Evolutionary conservation across 1,140 invertebrate genomes (phyloP).

Genomic region (Armadillidium nasatum): DNA sequence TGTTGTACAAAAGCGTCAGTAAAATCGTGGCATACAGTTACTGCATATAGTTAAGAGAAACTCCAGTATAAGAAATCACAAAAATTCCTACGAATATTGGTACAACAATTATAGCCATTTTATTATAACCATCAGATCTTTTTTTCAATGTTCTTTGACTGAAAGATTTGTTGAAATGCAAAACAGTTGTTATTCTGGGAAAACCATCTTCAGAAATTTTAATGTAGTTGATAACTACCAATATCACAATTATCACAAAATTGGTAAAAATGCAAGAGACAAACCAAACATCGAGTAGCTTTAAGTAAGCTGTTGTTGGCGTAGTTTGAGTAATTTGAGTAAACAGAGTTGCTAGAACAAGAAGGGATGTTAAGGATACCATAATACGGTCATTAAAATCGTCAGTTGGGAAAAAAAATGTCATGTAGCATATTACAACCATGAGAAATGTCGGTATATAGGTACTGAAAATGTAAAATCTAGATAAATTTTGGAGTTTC

Average conservation of each 20-base stretch:
- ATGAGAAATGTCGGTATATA: conserved; percentile 43
- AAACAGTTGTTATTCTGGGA: conserved; percentile 15
- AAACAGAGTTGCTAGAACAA: conserved; percentile 42
- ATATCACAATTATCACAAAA: conserved; percentile 32
- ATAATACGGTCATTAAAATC: conserved; percentile 44
- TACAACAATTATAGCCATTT: conserved; percentile 22
- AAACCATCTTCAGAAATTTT: conserved; percentile 28
- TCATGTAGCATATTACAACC: conserved; percentile 41
- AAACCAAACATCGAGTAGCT: conserved; percentile 40
- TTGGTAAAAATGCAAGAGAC: conserved; percentile 29
- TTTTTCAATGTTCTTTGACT: neutral
- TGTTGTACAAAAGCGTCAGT: no score
- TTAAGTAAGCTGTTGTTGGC: no score
- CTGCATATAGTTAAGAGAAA: no score
- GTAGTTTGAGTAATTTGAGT: conserved; percentile 38
- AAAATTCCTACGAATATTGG: conserved; percentile 25
- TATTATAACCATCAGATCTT: neutral
- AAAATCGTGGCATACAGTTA: no score
- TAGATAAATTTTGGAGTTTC: conserved; percentile 35
- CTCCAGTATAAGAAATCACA: no score
- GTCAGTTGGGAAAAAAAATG: conserved; percentile 37
- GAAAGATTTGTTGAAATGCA: neutral
- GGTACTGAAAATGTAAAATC: conserved; percentile 40
- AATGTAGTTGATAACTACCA: conserved; percentile 32
- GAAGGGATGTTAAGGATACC: conserved; percentile 41